A percentile compares a stretch with the other conserved stretches of the same genome.
Conservation (phyloP, 2,888 invertebrate genomes). For the Ypsolopha sequella region DNA sequence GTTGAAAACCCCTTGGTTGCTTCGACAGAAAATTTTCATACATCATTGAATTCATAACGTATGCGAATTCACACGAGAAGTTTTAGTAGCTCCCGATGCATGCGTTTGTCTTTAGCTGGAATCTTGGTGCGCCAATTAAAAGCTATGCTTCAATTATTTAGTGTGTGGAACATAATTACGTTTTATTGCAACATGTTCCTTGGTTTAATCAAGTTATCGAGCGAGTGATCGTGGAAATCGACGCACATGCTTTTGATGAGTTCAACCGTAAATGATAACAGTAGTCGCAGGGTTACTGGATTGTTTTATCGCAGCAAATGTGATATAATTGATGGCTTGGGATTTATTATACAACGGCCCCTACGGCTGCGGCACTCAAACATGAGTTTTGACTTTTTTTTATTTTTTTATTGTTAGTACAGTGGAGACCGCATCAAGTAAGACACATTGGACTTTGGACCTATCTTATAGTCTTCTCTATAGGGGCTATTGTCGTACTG, state of each 20-base stretch:
- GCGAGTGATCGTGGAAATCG: conserved; percentile 11
- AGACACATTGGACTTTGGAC: too few species aligned
- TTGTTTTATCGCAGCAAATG: too few species aligned
- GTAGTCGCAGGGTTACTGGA: too few species aligned
- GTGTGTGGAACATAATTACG: conserved; percentile 28
- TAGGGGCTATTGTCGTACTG: too few species aligned
- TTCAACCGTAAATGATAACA: background rate
- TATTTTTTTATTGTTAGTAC: too few species aligned
- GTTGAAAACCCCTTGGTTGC: too few species aligned
- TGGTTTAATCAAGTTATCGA: conserved; percentile 20
- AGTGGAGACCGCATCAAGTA: too few species aligned
- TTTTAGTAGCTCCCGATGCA: background rate
- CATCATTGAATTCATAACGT: conserved; percentile 41
- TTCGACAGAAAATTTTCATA: too few species aligned
- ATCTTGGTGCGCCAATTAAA: conserved; percentile 23
- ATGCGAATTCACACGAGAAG: conserved; percentile 13
- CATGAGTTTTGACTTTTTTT: background rate
- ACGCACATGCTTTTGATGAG: background rate
- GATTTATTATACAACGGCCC: too few species aligned
- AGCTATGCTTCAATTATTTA: conserved; percentile 24
- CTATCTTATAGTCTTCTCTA: too few species aligned
- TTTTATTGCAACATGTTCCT: conserved; percentile 28
- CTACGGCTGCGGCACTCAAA: too few species aligned
- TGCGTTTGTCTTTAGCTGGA: background rate
- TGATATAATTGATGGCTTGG: too few species aligned